phyloP scores from a whole-genome alignment of 2,797 vertebrate species.

The Pseudochirops corinnae region DNA sequence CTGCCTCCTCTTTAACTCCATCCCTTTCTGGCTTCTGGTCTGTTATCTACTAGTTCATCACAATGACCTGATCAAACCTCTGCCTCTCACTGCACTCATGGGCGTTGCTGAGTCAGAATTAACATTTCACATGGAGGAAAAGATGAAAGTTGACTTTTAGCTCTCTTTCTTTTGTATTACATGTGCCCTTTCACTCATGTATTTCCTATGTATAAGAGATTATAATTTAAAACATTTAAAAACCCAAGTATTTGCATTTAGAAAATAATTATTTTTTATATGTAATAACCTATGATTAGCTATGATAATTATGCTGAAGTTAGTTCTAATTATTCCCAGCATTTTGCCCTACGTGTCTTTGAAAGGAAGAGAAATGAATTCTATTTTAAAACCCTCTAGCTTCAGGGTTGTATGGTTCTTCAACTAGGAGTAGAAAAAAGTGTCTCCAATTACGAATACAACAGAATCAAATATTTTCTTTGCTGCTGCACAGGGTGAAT shows the following conservation, averaged over 20 bases:
- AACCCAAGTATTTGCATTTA: slow-evolving; percentile 58
- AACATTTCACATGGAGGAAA: not conserved
- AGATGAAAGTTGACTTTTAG: slow-evolving; percentile 35
- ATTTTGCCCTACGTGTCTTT: slow-evolving; percentile 49
- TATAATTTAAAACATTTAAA: slow-evolving; percentile 31
- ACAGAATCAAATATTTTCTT: slow-evolving; percentile 63
- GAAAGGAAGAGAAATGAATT: slow-evolving; percentile 55
- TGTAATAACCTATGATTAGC: slow-evolving; percentile 22
- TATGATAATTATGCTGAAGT: slow-evolving; percentile 55
- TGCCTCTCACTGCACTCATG: not conserved
- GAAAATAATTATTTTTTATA: slow-evolving; percentile 55
- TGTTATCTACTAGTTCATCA: not conserved
- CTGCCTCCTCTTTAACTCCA: not conserved
- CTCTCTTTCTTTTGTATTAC: slow-evolving; percentile 63
- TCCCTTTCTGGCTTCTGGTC: not conserved
- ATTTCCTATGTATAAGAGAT: slow-evolving; percentile 52
- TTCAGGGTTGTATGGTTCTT: slow-evolving; percentile 36
- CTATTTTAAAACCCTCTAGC: slow-evolving; percentile 39
- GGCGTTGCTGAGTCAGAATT: slow-evolving; percentile 32
- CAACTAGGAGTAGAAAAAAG: slow-evolving; percentile 32
- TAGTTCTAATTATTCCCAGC: slow-evolving; percentile 38
- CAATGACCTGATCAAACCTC: slow-evolving; percentile 10
- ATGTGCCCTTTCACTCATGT: slow-evolving; percentile 46
- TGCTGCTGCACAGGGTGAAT: slow-evolving; percentile 42
- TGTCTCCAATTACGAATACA: slow-evolving; percentile 58